Evolutionary conservation across 2,888 invertebrate species (phyloP).

Genomic region (Coecobrya sp.): DNA sequence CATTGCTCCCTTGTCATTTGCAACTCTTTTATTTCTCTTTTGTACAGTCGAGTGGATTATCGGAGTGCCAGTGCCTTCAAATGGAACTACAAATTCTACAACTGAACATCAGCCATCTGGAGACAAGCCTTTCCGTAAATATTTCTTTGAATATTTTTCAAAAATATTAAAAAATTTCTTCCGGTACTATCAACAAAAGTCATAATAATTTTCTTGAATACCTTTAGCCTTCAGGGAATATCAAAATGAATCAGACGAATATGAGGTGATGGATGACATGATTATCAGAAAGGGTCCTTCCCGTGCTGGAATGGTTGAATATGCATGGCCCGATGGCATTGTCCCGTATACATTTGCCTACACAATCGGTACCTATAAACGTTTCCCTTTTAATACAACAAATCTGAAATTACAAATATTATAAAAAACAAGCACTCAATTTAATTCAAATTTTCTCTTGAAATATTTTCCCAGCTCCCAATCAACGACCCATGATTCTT

Average conservation of each 20-base stretch:
- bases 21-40: constrained; percentile 42
- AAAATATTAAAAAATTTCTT: neutral
- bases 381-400: no score
- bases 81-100: constrained; percentile 24
- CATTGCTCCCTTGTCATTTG: neutral
- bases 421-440: no score
- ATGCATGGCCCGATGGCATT: constrained; percentile 76
- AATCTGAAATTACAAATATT: no score
- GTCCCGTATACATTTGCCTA: constrained; percentile 68
- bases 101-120: neutral
- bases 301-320: constrained; percentile 74
- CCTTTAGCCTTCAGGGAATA: constrained; percentile 62
- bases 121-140: constrained; percentile 36
- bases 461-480: constrained; percentile 64
- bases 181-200: neutral
- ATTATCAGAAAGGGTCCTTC: constrained; percentile 64
- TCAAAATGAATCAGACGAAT: constrained; percentile 69
- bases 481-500: constrained; percentile 60
- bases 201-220: neutral
- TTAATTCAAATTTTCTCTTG: neutral
- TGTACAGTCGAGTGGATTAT: constrained; percentile 43
- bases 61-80: constrained; percentile 34
- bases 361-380: constrained; percentile 71
- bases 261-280: constrained; percentile 80
- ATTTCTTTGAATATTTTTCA: no score